These are phyloP conservation scores for Aphyosemion australe DNA, from an alignment of 2,113 vertebrate genomes.

Conservation along the genomic window DNA sequence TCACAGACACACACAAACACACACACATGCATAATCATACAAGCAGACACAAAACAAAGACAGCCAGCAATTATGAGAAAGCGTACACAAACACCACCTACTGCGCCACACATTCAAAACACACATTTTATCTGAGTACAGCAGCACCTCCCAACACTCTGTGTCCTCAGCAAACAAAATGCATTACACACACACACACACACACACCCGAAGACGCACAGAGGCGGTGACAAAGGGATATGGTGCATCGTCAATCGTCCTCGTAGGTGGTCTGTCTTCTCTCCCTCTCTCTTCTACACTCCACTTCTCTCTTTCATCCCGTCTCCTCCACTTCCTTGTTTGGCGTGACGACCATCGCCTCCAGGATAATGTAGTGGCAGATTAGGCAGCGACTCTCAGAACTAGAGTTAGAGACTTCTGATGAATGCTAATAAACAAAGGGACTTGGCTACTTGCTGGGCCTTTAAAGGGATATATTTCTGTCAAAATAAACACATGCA, in stretches of 20 bases:
- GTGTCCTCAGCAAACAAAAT: conserved; percentile 51
- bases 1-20: conserved; percentile 22
- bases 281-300: conserved; percentile 40
- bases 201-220: conserved; percentile 26
- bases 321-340: conserved; percentile 53
- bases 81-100: conserved; percentile 68
- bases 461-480: conserved; percentile 7
- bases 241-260: conserved; percentile 48
- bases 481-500: too few species aligned
- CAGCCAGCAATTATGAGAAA: conserved; percentile 64
- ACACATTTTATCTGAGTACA: conserved; percentile 67
- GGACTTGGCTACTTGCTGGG: conserved; percentile 32
- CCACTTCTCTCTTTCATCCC: conserved; percentile 49
- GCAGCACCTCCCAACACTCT: conserved; percentile 57
- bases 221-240: conserved; percentile 51
- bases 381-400: conserved; percentile 54
- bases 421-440: conserved; percentile 41
- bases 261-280: conserved; percentile 67
- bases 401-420: conserved; percentile 22
- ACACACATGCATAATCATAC: conserved; percentile 13
- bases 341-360: conserved; percentile 48
- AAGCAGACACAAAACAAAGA: conserved; percentile 62
- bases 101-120: conserved; percentile 62
- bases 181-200: conserved; percentile 21
- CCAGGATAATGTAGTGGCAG: conserved; percentile 49